Base-by-base conservation (phyloP, 2,797 vertebrate genomes). In the Galago senegalensis region DNA sequence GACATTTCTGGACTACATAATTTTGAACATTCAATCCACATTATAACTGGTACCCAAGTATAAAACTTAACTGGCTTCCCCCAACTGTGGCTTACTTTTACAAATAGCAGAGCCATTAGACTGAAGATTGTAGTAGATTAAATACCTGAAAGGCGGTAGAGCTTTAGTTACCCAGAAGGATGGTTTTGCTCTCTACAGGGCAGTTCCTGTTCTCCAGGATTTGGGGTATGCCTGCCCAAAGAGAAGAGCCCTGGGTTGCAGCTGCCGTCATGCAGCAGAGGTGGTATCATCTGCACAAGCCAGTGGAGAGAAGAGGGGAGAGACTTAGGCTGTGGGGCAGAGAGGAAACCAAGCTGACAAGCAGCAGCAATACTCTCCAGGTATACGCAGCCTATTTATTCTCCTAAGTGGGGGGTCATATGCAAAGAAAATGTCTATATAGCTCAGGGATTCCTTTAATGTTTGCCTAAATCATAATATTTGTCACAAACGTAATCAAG, bases 321-420 rank as follows among this genome's bases (percentile, higher is more conserved):
- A 77, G n/a, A 31, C 31, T 69, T 5, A 91, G 17, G 25, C 43
- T 25, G 34, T 86, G 40, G 95, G 14, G 29, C 31, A 65, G 60
- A 80, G 65, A 82, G 49, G 58, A 94, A 94, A 87, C 86, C 7
- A 94, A 23, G 49, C 49, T 61, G 60, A 89, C 43, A 89, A 80
- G n/a, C 40, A 79, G 69, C 37, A 79, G 31, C 46, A 84, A 80
- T 34, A 83, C 88, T 67, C 77, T 73, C 43, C 58, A 60, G 56
- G 37, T 72, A 37, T 4, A 81, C 11, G 65, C 1, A 29, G 31
- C 21, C 34, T 40, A 34, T 13, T 65, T 46, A 34, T 13, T 65
- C 10, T 82, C 75, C 18, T 80, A 53, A 89, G 49, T 16, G 29
- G 37, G 5, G 14, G 65, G 31, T 83, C 18, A 16, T 27, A 72